A percentile compares a stretch with the other conserved stretches of the same genome.
These are phyloP conservation scores for Selenia dentaria DNA, from an alignment of 2,888 invertebrate species.

Conservation along the genomic window DNA sequence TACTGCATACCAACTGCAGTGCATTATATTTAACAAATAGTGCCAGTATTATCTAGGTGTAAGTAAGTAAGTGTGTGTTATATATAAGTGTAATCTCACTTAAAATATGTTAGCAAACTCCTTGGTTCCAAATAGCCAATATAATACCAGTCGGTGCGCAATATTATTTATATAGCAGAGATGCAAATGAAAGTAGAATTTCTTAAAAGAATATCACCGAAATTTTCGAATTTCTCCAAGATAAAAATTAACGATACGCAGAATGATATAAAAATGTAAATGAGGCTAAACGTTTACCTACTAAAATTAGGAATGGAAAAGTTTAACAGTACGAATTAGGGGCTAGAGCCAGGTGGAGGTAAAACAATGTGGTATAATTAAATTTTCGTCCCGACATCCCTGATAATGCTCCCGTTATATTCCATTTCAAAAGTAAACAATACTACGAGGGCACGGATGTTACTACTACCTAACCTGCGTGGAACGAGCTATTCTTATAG, in stretches of 20 bases:
- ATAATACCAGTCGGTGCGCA: too few species aligned
- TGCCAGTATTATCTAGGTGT: too few species aligned
- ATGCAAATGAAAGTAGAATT: too few species aligned
- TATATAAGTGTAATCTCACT: too few species aligned
- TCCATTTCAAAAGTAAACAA: slow-evolving; percentile 63
- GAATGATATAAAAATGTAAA: slow-evolving; percentile 29
- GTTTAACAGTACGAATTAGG: slow-evolving; percentile 31
- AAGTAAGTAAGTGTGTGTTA: too few species aligned
- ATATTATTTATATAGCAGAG: too few species aligned
- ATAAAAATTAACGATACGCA: slow-evolving; percentile 19
- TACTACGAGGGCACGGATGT: slow-evolving; percentile 25
- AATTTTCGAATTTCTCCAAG: slow-evolving; percentile 11
- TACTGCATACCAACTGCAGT: too few species aligned
- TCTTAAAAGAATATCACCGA: slow-evolving; percentile 10
- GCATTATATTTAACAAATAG: too few species aligned
- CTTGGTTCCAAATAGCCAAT: too few species aligned
- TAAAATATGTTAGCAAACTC: too few species aligned
- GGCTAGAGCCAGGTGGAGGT: slow-evolving; percentile 30
- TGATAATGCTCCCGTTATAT: slow-evolving; percentile 50
- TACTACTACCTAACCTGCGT: slow-evolving; percentile 21
- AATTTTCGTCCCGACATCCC: slow-evolving; percentile 46
- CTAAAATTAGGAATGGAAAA: slow-evolving; percentile 27
- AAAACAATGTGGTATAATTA: slow-evolving; percentile 45
- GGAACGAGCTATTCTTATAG: slow-evolving; percentile 35
- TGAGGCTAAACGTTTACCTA: slow-evolving; percentile 28